Evolutionary conservation across 2,888 invertebrate species (phyloP).

Genomic region (Troglohyphantes excavatus): DNA sequence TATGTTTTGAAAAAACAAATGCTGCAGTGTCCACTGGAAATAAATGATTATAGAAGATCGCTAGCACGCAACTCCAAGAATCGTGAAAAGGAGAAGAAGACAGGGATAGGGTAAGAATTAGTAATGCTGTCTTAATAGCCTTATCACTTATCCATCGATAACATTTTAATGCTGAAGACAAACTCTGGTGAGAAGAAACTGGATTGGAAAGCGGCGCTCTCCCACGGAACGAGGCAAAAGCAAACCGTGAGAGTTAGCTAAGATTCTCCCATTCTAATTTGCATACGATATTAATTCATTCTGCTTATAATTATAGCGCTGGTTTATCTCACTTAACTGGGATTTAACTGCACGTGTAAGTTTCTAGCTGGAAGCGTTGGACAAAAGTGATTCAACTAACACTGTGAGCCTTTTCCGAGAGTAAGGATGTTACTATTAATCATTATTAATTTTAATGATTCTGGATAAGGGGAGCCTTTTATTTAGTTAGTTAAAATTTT

Average conservation of each 20-base stretch:
- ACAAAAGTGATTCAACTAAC: background rate
- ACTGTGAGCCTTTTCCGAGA: too few species aligned
- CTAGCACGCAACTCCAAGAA: slow-evolving; percentile 40
- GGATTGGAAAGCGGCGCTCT: background rate
- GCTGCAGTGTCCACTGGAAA: slow-evolving; percentile 39
- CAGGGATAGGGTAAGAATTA: slow-evolving; percentile 25
- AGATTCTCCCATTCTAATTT: background rate
- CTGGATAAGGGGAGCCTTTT: too few species aligned
- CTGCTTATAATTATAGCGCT: background rate
- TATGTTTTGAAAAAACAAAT: slow-evolving; percentile 50
- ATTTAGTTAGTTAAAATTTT: too few species aligned
- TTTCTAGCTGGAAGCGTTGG: background rate
- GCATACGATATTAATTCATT: background rate
- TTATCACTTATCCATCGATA: slow-evolving; percentile 33
- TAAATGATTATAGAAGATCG: slow-evolving; percentile 44
- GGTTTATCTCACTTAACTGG: background rate
- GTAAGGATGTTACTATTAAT: background rate
- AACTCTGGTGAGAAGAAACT: background rate
- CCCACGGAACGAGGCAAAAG: background rate
- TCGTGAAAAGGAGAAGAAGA: slow-evolving; percentile 15
- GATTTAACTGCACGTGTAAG: background rate
- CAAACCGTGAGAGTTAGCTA: background rate
- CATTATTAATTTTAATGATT: background rate
- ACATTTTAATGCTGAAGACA: slow-evolving; percentile 17
- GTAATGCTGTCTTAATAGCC: slow-evolving; percentile 22